Evolutionary conservation across 2,888 invertebrate species (phyloP).

Genomic region (Hemicrepidius hirtus): DNA sequence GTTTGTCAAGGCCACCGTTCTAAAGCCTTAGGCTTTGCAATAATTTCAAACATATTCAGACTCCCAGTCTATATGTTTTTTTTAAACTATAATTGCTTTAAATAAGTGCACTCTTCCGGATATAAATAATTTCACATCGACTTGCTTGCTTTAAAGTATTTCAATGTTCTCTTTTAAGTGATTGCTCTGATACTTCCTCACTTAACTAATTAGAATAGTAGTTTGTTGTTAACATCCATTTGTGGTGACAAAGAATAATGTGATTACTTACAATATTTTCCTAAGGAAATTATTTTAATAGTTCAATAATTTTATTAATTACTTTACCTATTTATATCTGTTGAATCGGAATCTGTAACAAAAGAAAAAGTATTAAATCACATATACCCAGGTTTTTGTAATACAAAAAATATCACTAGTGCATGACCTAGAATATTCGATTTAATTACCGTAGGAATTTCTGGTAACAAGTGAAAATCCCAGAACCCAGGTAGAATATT

Average conservation of each 20-base stretch:
- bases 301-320: too few species aligned
- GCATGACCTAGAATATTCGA: slow-evolving; percentile 17
- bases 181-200: slow-evolving; percentile 12
- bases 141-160: slow-evolving; percentile 23
- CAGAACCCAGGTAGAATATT: not conserved
- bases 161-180: not conserved
- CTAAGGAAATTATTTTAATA: too few species aligned
- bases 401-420: not conserved
- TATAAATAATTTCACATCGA: slow-evolving; percentile 35
- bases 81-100: slow-evolving; percentile 34
- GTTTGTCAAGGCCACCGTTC: slow-evolving; percentile 67
- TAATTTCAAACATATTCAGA: slow-evolving; percentile 44
- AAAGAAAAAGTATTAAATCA: not conserved
- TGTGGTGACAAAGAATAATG: slow-evolving; percentile 3
- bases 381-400: slow-evolving; percentile 9
- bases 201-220: slow-evolving; percentile 15
- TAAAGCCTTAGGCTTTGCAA: slow-evolving; percentile 66
- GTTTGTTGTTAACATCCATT: slow-evolving; percentile 5
- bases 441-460: slow-evolving; percentile 11
- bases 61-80: slow-evolving; percentile 31
- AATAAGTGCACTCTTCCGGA: slow-evolving; percentile 44
- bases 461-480: slow-evolving; percentile 6
- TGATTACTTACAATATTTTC: not conserved
- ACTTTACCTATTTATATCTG: too few species aligned
- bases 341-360: too few species aligned